Conservation (phyloP, 2,797 vertebrate genomes). For the Orestias chungarensis region DNA sequence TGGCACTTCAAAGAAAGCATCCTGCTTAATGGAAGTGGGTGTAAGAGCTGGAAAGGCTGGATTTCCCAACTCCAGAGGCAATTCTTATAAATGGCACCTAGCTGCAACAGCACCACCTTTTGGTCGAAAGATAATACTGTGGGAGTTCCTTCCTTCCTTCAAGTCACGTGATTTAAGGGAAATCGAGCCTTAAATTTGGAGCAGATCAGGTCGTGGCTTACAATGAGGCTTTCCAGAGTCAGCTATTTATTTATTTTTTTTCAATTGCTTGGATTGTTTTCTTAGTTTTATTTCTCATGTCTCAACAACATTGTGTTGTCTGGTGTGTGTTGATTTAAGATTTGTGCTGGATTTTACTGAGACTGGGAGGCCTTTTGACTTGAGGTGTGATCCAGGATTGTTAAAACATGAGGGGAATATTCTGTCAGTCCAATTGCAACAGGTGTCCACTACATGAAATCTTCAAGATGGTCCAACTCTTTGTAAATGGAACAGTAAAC, state of each 20-base stretch:
- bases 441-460: background rate
- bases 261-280: slow-evolving; percentile 10
- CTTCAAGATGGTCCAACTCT: background rate
- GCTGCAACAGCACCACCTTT: background rate
- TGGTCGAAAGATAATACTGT: background rate
- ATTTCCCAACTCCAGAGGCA: slow-evolving; percentile 25
- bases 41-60: background rate
- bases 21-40: background rate
- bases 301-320: background rate
- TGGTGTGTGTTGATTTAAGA: background rate
- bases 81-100: slow-evolving; percentile 45
- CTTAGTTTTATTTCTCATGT: slow-evolving; percentile 23
- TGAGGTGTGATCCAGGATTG: background rate
- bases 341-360: background rate
- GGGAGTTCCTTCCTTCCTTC: slow-evolving; percentile 18
- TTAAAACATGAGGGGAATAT: background rate
- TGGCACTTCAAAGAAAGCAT: background rate
- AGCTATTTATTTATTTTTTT: slow-evolving; percentile 7
- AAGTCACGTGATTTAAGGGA: slow-evolving; percentile 67
- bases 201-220: background rate
- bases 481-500: background rate
- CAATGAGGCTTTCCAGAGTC: slow-evolving; percentile 8
- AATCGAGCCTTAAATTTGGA: slow-evolving; percentile 18
- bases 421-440: no score
- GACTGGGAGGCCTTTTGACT: slow-evolving; percentile 5